These are phyloP conservation scores for Ips typographus DNA, from an alignment of 1,140 invertebrate species.

Conservation along the genomic window DNA sequence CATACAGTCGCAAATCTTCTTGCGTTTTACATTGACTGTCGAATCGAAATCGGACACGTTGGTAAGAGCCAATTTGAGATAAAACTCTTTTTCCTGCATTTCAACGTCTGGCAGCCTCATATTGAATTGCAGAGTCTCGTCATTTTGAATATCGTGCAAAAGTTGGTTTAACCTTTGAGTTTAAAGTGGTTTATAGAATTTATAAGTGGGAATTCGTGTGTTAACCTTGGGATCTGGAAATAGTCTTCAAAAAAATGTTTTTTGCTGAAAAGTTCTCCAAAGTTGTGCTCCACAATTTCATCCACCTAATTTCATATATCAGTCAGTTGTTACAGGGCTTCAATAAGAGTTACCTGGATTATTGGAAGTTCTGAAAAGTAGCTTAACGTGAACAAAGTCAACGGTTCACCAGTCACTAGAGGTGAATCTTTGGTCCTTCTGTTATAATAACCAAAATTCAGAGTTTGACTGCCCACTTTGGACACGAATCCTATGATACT, in stretches of 20 bases:
- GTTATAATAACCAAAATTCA: constrained; percentile 27
- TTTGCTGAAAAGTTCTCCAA: constrained; percentile 22
- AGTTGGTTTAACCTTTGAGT: neutral
- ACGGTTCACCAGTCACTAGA: constrained; percentile 1
- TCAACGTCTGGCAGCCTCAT: constrained; percentile 24
- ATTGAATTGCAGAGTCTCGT: constrained; percentile 6
- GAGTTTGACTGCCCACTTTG: neutral
- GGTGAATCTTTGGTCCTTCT: constrained; percentile 19
- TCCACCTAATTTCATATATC: constrained; percentile 13
- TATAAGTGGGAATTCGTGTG: too few species aligned
- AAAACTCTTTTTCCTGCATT: constrained; percentile 11
- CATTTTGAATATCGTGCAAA: constrained; percentile 3
- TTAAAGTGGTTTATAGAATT: too few species aligned
- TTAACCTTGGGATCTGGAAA: neutral
- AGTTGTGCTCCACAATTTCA: constrained; percentile 28
- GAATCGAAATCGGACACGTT: constrained; percentile 15
- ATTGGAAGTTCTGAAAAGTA: constrained; percentile 21
- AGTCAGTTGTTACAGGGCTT: neutral
- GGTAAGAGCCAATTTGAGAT: constrained; percentile 10
- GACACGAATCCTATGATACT: constrained; percentile 3
- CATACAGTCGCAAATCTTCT: constrained; percentile 23
- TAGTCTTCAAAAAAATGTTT: constrained; percentile 8
- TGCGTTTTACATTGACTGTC: constrained; percentile 7
- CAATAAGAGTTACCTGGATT: constrained; percentile 17
- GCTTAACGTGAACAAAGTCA: constrained; percentile 11